A percentile compares a stretch with the other conserved stretches of the same genome.
phyloP scores from a whole-genome alignment of 2,797 vertebrate genomes.

The Cercopithecus mitis region DNA sequence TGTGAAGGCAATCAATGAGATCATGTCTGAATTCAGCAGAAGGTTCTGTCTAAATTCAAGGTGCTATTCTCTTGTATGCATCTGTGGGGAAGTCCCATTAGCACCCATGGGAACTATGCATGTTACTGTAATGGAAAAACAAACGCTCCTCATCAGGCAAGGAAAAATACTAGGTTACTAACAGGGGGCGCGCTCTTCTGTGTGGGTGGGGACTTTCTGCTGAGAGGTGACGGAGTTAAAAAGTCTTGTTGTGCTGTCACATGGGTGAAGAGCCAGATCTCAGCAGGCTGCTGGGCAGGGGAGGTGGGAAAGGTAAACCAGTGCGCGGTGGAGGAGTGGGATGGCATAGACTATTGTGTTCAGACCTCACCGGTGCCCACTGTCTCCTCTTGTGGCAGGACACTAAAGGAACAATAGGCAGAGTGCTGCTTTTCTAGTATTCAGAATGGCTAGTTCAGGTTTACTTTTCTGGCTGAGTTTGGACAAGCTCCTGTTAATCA shows the following conservation, averaged over 20 bases:
- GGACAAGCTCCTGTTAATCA: not conserved
- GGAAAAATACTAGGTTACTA: constrained; percentile 40
- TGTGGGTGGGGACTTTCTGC: constrained; percentile 71
- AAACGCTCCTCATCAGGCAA: constrained; percentile 48
- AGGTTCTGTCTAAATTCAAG: constrained; percentile 61
- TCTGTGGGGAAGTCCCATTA: constrained; percentile 62
- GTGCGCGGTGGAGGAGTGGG: too few species aligned
- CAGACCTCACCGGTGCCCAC: not conserved
- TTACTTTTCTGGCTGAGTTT: not conserved
- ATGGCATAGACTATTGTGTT: not conserved
- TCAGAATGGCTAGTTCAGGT: not conserved
- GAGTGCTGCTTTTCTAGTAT: not conserved
- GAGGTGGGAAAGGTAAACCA: not conserved
- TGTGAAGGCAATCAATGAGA: constrained; percentile 56
- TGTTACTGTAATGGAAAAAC: constrained; percentile 43
- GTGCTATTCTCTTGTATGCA: not conserved
- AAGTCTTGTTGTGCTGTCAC: not conserved
- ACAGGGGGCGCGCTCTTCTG: not conserved
- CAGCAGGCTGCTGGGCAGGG: not conserved
- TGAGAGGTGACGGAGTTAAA: not conserved
- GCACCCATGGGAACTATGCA: constrained; percentile 56
- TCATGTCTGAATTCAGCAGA: constrained; percentile 60
- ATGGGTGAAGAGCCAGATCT: not conserved
- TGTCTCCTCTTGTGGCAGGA: not conserved
- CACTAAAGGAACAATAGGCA: not conserved